A percentile compares a stretch with the other conserved stretches of the same genome.
phyloP scores from a whole-genome alignment of 2,888 invertebrate species.

The Heliconius ismenius region DNA sequence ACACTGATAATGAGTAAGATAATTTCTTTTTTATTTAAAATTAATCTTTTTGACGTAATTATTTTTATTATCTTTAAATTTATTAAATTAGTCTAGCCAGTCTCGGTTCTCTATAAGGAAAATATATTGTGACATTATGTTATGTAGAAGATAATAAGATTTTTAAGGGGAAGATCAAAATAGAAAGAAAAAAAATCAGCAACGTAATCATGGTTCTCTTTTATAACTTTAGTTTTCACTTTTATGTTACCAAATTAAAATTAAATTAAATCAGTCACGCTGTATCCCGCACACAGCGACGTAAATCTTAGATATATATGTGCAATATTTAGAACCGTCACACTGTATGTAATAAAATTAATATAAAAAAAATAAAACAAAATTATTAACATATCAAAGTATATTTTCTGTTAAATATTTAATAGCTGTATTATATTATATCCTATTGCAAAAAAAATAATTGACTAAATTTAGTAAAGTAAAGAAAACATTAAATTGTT shows the following conservation, averaged over 20 bases:
- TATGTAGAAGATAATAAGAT: not conserved
- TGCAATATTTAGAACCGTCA: too few relatives aligned
- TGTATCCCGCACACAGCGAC: too few relatives aligned
- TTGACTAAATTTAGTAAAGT: not conserved
- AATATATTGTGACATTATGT: not conserved
- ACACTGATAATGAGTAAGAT: not conserved
- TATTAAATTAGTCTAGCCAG: not conserved
- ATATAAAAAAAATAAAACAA: not conserved
- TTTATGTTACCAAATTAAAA: too few relatives aligned
- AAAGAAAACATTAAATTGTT: not conserved
- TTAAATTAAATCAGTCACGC: too few relatives aligned
- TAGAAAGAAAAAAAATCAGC: too few relatives aligned
- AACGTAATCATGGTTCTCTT: too few relatives aligned
- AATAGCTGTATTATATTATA: not conserved
- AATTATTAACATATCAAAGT: not conserved
- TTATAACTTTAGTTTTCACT: too few relatives aligned
- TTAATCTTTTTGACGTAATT: not conserved
- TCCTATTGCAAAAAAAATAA: not conserved
- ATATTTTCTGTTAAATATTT: constrained; percentile 3
- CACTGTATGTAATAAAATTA: too few relatives aligned
- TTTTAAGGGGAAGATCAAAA: too few relatives aligned
- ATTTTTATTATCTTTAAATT: not conserved
- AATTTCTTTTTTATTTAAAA: not conserved
- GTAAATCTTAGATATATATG: too few relatives aligned
- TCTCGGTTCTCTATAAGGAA: not conserved